A percentile compares a stretch with the other conserved stretches of the same genome.
These are phyloP conservation scores for Phragmatobia fuliginosa DNA, from an alignment of 2,888 invertebrate species.

Conservation along the genomic window DNA sequence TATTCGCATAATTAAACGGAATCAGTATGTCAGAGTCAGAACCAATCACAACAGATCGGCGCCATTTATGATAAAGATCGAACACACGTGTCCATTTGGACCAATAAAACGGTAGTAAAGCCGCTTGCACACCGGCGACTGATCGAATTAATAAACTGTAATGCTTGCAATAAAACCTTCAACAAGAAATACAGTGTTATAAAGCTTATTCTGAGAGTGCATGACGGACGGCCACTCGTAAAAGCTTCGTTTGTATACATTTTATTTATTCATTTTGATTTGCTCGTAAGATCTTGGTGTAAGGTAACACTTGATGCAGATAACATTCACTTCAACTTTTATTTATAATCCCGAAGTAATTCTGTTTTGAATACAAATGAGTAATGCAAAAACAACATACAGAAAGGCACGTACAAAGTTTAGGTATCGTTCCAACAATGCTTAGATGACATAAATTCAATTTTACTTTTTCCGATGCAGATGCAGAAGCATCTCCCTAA, in stretches of 20 bases:
- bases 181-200: slow-evolving; percentile 41
- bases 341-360: slow-evolving; percentile 25
- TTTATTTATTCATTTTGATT: slow-evolving; percentile 43
- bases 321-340: slow-evolving; percentile 38
- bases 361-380: slow-evolving; percentile 30
- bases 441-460: background rate
- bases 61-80: slow-evolving; percentile 55
- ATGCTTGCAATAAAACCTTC: slow-evolving; percentile 49
- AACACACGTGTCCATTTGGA: slow-evolving; percentile 53
- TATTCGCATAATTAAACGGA: slow-evolving; percentile 11
- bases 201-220: slow-evolving; percentile 28
- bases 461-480: background rate
- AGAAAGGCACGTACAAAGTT: background rate
- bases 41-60: slow-evolving; percentile 41
- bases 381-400: background rate
- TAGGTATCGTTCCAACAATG: background rate
- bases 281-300: slow-evolving; percentile 43
- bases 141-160: slow-evolving; percentile 52
- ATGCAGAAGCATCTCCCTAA: no score
- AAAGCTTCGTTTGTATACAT: slow-evolving; percentile 38
- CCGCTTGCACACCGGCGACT: slow-evolving; percentile 45
- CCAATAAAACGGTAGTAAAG: slow-evolving; percentile 59
- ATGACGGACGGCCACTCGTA: slow-evolving; percentile 23
- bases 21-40: slow-evolving; percentile 14
- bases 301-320: slow-evolving; percentile 49